A percentile compares a stretch with the other conserved stretches of the same genome.
Evolutionary conservation across 2,113 vertebrate species (phyloP).

Genomic region (Crotalus viridis): DNA sequence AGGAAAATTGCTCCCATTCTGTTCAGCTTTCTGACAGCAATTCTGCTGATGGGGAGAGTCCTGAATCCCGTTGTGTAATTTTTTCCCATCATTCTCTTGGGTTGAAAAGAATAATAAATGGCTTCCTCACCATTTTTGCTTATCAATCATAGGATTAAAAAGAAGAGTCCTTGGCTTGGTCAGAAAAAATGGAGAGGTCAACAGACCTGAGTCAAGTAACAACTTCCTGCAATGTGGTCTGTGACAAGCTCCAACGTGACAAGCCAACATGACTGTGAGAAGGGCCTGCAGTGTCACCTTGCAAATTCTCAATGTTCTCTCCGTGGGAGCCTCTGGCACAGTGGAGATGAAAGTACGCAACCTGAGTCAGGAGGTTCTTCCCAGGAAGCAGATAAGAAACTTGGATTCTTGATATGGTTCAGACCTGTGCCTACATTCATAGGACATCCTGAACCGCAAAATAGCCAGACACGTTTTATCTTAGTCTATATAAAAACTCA

Average conservation of each 20-base stretch:
- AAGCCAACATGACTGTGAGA: background rate
- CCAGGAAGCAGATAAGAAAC: background rate
- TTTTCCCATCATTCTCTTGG: background rate
- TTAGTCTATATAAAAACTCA: background rate
- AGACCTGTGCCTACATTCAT: background rate
- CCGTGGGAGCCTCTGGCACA: background rate
- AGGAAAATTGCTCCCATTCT: background rate
- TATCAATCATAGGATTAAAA: background rate
- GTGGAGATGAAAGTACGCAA: background rate
- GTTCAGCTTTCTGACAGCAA: background rate
- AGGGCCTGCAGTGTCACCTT: background rate
- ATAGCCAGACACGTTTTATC: background rate
- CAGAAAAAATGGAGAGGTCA: background rate
- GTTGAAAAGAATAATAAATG: background rate
- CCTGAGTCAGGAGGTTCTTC: background rate
- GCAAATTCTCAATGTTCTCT: background rate
- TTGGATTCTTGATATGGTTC: background rate
- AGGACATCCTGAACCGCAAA: background rate
- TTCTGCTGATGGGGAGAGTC: background rate
- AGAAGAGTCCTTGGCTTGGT: background rate
- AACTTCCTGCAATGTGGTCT: background rate
- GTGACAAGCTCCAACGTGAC: background rate
- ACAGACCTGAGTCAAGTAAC: background rate
- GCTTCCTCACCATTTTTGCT: background rate
- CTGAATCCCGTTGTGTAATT: background rate